Evolutionary conservation across 2,888 invertebrate genomes (phyloP).

Genomic region (Petrophora chlorosata): DNA sequence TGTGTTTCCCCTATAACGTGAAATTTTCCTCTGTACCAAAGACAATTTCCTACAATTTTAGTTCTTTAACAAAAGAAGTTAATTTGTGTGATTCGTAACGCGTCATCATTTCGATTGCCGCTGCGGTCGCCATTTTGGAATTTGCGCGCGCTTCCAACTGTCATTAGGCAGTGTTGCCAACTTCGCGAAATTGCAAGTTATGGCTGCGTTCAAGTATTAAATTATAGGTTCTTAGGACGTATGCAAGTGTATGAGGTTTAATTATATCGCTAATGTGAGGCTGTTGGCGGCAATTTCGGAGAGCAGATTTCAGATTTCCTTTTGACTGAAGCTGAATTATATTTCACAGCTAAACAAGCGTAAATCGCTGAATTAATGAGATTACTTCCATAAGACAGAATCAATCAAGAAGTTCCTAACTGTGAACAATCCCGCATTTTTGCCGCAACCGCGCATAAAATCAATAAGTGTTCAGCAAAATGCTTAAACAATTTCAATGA

Average conservation of each 20-base stretch:
- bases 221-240: slow-evolving; percentile 64
- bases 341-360: no score
- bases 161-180: slow-evolving; percentile 80
- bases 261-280: slow-evolving; percentile 67
- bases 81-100: slow-evolving; percentile 72
- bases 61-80: slow-evolving; percentile 62
- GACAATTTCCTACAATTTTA: slow-evolving; percentile 52
- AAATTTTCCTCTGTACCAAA: slow-evolving; percentile 43
- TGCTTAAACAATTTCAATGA: slow-evolving; percentile 70
- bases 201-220: slow-evolving; percentile 73
- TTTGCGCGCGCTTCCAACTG: slow-evolving; percentile 68
- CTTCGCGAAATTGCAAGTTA: slow-evolving; percentile 76
- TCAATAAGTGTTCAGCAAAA: slow-evolving; percentile 39
- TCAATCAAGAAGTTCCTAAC: slow-evolving; percentile 12
- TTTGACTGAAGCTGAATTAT: no score
- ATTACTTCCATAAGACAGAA: background rate
- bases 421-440: slow-evolving; percentile 25
- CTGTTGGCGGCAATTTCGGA: slow-evolving; percentile 35
- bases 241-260: slow-evolving; percentile 57
- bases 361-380: no score
- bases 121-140: slow-evolving; percentile 72
- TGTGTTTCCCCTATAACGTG: slow-evolving; percentile 32
- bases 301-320: slow-evolving; percentile 22
- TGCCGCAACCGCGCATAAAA: slow-evolving; percentile 35
- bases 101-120: slow-evolving; percentile 68